Base-by-base conservation (phyloP, 2,888 invertebrate genomes). In the Drosophila neonasuta region DNA sequence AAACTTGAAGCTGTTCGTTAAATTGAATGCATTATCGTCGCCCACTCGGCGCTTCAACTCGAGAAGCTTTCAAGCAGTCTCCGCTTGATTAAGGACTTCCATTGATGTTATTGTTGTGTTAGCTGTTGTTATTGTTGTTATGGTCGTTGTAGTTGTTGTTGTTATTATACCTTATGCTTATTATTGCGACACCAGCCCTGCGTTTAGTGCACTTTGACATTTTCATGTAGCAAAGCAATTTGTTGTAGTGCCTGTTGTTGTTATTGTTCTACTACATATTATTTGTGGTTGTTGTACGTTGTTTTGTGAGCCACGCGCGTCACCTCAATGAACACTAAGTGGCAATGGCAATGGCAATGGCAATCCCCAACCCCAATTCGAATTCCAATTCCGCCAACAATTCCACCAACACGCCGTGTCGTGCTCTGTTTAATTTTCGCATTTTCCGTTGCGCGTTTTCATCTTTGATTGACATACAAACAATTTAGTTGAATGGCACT, bases 391-490 rank as follows among this genome's bases (percentile, higher is more conserved):
- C 50, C 51, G 13, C 13, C 1, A 13, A 8, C n/a, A 32, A 32
- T n/a, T 2, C 24, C 24, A n/a, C 17, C n/a, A 5, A 8, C 10
- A n/a, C 41, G 51, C 56, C 57, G 45, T 29, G 42, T 52, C 54
- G 56, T 42, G 61, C 67, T 67, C 65, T 87, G 80, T 87, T 87
- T 87, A 86, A 86, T 87, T 87, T 88, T 88, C 87, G 87, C 88
- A 87, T 86, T 86, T 86, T 88, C 85, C 78, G 72, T 83, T 78
- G 74, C 73, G 81, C 75, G 78, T 85, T 84, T 86, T 79, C 78
- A 78, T 80, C 81, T 82, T 88, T 86, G 86, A 86, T 86, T 88
- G 86, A 88, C 86, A 83, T 74, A 87, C 84, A 85, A 87, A 85
- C 84, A 85, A 87, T 85, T 85, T 85, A 85, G 79, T 74, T 87